Percentiles rank a stretch among this genome's conserved stretches.
Evolutionary conservation across 2,888 invertebrate species (phyloP).

Genomic region (Busseola fusca): DNA sequence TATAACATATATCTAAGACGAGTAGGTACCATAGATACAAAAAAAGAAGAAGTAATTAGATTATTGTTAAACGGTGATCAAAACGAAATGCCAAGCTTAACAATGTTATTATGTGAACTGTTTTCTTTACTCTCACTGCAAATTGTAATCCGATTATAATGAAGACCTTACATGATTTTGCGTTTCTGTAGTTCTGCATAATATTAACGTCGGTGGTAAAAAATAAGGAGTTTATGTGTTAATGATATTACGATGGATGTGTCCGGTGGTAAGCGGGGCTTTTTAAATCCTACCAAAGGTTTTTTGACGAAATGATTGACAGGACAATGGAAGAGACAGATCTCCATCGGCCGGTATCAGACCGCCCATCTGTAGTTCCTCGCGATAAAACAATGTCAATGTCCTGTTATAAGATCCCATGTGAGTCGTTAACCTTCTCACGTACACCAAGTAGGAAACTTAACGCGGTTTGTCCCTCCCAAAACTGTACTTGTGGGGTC

Average conservation of each 20-base stretch:
- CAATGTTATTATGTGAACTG: not conserved
- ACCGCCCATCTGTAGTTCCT: slow-evolving; percentile 66
- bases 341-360: slow-evolving; percentile 61
- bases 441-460: slow-evolving; percentile 33
- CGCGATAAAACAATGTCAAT: slow-evolving; percentile 71
- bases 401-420: slow-evolving; percentile 66
- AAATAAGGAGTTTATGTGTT: slow-evolving; percentile 36
- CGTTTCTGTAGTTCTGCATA: slow-evolving; percentile 22
- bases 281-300: slow-evolving; percentile 47
- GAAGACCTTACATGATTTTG: slow-evolving; percentile 15
- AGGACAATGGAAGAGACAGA: slow-evolving; percentile 74
- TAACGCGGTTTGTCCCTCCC: slow-evolving; percentile 9
- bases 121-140: not conserved
- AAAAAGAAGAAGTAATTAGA: not conserved
- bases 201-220: slow-evolving; percentile 31
- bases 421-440: slow-evolving; percentile 62
- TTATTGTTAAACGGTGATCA: not conserved
- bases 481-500: slow-evolving; percentile 25
- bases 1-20: no score
- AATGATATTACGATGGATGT: slow-evolving; percentile 37
- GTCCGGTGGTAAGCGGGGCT: slow-evolving; percentile 18
- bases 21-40: no score
- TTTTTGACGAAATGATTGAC: slow-evolving; percentile 72
- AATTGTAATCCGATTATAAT: slow-evolving; percentile 35
- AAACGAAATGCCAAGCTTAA: not conserved